These are phyloP conservation scores for Diplolepis rosae DNA, from an alignment of 2,888 invertebrate genomes.

Conservation along the genomic window DNA sequence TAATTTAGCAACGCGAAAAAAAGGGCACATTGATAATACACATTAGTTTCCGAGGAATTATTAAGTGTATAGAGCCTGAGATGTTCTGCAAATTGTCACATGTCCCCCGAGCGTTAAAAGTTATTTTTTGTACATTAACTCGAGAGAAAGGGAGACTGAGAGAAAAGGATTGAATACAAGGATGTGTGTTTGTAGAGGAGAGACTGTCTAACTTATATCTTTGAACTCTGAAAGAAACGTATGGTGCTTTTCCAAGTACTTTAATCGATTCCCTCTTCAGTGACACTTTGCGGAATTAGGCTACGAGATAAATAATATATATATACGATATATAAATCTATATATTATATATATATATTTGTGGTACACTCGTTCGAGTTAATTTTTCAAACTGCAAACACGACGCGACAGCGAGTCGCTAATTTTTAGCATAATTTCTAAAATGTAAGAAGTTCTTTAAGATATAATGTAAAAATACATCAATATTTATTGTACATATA, in stretches of 20 bases:
- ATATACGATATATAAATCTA: constrained; percentile 34
- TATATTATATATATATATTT: constrained; percentile 59
- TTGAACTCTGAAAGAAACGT: constrained; percentile 47
- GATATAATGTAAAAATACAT: constrained; percentile 71
- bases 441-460: constrained; percentile 63
- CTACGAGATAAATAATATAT: constrained; percentile 55
- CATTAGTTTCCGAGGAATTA: constrained; percentile 1
- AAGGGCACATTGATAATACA: constrained; percentile 33
- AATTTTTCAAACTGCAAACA: constrained; percentile 61
- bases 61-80: constrained; percentile 36
- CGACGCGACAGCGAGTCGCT: constrained; percentile 59
- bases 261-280: constrained; percentile 48
- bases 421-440: constrained; percentile 67
- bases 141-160: constrained; percentile 44
- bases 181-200: constrained; percentile 34
- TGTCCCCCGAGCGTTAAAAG: constrained; percentile 48
- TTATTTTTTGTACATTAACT: constrained; percentile 59
- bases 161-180: constrained; percentile 29
- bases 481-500: constrained; percentile 74
- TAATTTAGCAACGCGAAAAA: constrained; percentile 33
- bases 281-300: constrained; percentile 65
- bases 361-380: constrained; percentile 64
- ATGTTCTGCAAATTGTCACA: constrained; percentile 67
- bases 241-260: constrained; percentile 56
- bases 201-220: constrained; percentile 28